Base-by-base conservation (phyloP, 2,797 vertebrate genomes). In the Oreochromis grahami region DNA sequence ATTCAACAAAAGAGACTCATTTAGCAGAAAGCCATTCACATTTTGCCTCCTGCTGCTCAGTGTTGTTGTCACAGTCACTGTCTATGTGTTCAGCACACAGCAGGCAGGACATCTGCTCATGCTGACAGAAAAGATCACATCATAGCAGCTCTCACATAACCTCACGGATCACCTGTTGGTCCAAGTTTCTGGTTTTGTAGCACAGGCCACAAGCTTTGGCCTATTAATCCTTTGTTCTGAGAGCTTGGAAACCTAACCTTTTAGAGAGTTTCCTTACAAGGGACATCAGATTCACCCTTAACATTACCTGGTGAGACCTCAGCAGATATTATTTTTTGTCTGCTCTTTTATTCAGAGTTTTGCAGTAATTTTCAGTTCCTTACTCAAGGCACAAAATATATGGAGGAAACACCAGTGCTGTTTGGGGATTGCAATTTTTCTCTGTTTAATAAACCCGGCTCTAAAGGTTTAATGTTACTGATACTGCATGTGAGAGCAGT, bases 61-160 rank as follows among this genome's bases (percentile, higher is more conserved):
- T 58, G 3, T 50, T 84, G 53, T 48, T 13, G 24, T 76, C 63
- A 60, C 70, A 26, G 3, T 21, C 41, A 2, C 24, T 34, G 9
- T 50, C 81, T 74, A 13, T 78, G 51, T 77, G 74, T 74, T 56
- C 29, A 51, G 78, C 78, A 60, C 43, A 8, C 41, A 8, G 77
- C 70, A 63, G 79, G 34, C 5, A 9, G 58, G 45, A 41, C 48
- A 41, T 83, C 86, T 82, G 79, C 76, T 85, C 45, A n/a, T 8
- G 78, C 86, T 91, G 90, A 87, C 88, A 90, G 70, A 90, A 38
- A 53, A 34, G 32, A 90, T 90, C 84, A 82, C 80, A 79, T 90
- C 91, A 89, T 48, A 72, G 21, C 78, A 7, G 14, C 1, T 83
- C 76, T 87, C 81, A 26, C 63, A 38, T 65, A 34, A 87, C 70